Base-by-base conservation (phyloP, 2,797 vertebrate genomes). In the Craterocephalus amniculus region DNA sequence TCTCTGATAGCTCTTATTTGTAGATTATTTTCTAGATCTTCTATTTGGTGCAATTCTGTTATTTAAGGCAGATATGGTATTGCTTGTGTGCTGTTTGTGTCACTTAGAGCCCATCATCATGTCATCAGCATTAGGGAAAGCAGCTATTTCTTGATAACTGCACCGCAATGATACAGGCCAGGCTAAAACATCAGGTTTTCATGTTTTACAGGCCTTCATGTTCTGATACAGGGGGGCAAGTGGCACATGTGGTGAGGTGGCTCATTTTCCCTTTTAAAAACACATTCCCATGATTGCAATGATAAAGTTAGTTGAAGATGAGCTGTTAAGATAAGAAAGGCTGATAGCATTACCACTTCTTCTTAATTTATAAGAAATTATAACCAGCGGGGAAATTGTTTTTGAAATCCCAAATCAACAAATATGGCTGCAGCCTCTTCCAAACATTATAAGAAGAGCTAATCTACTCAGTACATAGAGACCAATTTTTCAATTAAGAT, bases 61-160 rank as follows among this genome's bases (percentile, higher is more conserved):
- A 32, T 31, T 66, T 22, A 26, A 51, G 26, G 35, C n/a, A 11
- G 16, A 22, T 36, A 11, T 9, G 4, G 31, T 24, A 4, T 32
- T 36, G 45, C 29, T 29, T 18, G 6, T 0, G 8, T 63, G 61
- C 14, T 63, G 61, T 29, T 67, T 61, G 27, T 22, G 66, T 59
- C 26, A 3, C 34, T 51, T 18, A 14, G 14, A 54, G 1, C 43
- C 35, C 35, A 10, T 63, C 14, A 3, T 16, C 0, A 1, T 26
- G 1, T 64, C 31, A 8, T 64, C 48, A 26, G 59, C 62, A 22
- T 22, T 11, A 67, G 68, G 78, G 70, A 77, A 62, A 35, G 57
- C 40, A 70, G 59, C 6, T 13, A 24, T 58, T 36, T 65, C 48
- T 22, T 69, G 56, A 71, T 73, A 40, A 62, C 61, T 52, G 24